Conservation (phyloP, 2,888 invertebrate genomes). For the Entomobrya multifasciata region DNA sequence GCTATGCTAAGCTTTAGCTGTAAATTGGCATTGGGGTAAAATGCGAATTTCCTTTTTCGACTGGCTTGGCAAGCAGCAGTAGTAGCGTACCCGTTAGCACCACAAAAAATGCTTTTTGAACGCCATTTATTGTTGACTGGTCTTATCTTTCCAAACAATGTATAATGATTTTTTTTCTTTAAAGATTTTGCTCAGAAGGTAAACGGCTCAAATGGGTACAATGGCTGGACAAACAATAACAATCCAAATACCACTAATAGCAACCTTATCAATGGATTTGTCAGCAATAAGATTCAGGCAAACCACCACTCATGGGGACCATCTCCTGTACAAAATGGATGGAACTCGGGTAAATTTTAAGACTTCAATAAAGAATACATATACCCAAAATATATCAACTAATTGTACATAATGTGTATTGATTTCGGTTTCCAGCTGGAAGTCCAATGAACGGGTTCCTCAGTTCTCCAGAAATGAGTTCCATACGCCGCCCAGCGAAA, state of each 20-base stretch:
- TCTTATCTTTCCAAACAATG: not conserved
- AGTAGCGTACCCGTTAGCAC: not conserved
- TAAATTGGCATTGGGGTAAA: too few relatives aligned
- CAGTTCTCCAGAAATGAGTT: constrained; percentile 80
- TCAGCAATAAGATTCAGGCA: constrained; percentile 58
- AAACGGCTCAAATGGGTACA: constrained; percentile 74
- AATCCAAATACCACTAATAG: too few relatives aligned
- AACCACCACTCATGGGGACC: constrained; percentile 78
- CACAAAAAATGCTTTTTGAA: not conserved
- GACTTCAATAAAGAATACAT: not conserved
- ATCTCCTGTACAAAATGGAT: constrained; percentile 79
- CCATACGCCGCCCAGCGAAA: constrained; percentile 81
- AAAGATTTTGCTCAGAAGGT: constrained; percentile 76
- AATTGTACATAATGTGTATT: too few relatives aligned
- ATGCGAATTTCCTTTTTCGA: not conserved
- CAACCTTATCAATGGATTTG: constrained; percentile 76
- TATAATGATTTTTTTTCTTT: not conserved
- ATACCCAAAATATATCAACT: too few relatives aligned
- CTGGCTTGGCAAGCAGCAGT: not conserved
- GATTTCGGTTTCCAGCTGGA: constrained; percentile 44
- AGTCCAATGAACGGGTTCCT: constrained; percentile 77
- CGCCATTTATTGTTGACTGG: not conserved
- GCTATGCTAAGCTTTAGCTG: not conserved
- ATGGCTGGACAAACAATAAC: constrained; percentile 63
- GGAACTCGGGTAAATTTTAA: constrained; percentile 72